Evolutionary conservation across 2,797 vertebrate genomes (phyloP).

Genomic region (Buceros bicornis): DNA sequence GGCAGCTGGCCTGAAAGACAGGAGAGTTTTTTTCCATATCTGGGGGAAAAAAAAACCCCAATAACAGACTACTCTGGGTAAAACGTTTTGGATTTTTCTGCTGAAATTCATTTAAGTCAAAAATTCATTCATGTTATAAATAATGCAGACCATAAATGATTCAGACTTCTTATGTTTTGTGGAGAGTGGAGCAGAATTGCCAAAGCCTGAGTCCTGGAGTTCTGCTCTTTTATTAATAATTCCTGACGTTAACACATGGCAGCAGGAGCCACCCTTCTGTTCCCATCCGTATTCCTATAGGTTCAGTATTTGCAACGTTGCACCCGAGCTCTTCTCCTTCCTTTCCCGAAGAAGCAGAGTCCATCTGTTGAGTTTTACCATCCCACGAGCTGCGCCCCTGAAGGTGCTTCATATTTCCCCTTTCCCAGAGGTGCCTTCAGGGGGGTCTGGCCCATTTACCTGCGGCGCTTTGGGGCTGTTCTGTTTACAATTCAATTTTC

Average conservation of each 20-base stretch:
- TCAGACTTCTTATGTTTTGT: not conserved
- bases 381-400: too few species aligned
- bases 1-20: not conserved
- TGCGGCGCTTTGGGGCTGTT: too few species aligned
- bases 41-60: not conserved
- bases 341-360: not conserved
- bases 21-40: not conserved
- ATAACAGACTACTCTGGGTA: not conserved
- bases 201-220: not conserved
- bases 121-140: conserved; percentile 10
- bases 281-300: not conserved
- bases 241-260: not conserved
- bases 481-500: not conserved
- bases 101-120: not conserved
- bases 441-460: fast-evolving
- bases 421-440: not conserved
- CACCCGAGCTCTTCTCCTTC: too few species aligned
- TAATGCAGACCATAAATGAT: conserved; percentile 26
- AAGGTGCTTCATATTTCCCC: not conserved
- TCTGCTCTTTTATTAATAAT: not conserved
- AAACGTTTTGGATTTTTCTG: not conserved
- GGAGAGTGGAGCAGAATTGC: not conserved
- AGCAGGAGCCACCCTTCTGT: not conserved
- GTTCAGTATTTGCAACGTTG: not conserved
- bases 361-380: not conserved